These are phyloP conservation scores for Drosophila mimica DNA, from an alignment of 2,888 invertebrate species.

Conservation along the genomic window DNA sequence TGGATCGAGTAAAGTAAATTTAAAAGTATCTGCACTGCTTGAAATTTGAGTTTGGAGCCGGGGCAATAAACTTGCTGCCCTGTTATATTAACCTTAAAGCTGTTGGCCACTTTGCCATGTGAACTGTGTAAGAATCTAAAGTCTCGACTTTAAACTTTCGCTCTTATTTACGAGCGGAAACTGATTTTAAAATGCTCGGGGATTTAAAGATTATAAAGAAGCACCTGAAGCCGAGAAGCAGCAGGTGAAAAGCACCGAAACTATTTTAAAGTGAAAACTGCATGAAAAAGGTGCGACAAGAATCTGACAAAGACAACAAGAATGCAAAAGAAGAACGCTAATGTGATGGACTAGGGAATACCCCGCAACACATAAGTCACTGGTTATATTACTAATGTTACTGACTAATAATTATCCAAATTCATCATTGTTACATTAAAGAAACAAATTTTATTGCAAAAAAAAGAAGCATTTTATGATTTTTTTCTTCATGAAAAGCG, in stretches of 20 bases:
- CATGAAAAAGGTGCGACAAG: slow-evolving; percentile 16
- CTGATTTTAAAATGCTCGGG: slow-evolving; percentile 50
- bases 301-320: neutral
- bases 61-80: slow-evolving; percentile 44
- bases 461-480: neutral
- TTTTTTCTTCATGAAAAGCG: neutral
- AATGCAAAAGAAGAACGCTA: neutral
- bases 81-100: slow-evolving; percentile 45
- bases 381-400: neutral
- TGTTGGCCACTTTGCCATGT: slow-evolving; percentile 4
- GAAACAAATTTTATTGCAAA: neutral
- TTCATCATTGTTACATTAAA: neutral
- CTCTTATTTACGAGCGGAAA: slow-evolving; percentile 62
- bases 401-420: neutral
- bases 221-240: slow-evolving; percentile 19
- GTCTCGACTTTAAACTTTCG: slow-evolving; percentile 51
- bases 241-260: slow-evolving; percentile 27
- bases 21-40: slow-evolving; percentile 47
- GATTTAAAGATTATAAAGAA: slow-evolving; percentile 53
- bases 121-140: neutral
- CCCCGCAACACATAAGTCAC: neutral
- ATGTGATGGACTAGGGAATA: neutral
- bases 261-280: slow-evolving; percentile 25
- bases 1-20: slow-evolving; percentile 54
- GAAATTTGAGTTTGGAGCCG: slow-evolving; percentile 7